Base-by-base conservation (phyloP, 2,888 invertebrate species). In the Ichneumon xanthorius region DNA sequence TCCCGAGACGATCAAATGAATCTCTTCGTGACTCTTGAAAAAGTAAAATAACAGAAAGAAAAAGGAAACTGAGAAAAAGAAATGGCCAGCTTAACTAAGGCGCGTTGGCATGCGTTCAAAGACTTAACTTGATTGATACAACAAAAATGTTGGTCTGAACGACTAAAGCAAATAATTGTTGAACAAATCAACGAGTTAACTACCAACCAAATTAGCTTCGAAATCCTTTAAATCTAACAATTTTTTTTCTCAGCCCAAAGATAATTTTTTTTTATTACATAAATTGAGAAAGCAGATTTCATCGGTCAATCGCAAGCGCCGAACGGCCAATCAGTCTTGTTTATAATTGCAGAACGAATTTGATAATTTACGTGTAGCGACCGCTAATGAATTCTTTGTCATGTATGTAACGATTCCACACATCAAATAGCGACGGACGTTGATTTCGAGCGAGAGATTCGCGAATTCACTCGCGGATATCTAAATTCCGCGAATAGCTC, bases 391-490 rank as follows among this genome's bases (percentile, higher is more conserved):
- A 82, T 68, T 30, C 73, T 78, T 61, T 33, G 68, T 75, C 33
- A 5, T 45, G 45, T 30, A 55, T 16, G 33, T 55, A 53, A 58
- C n/a, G n/a, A n/a, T 48, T 14, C 26, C 30, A n/a, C 63, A 33
- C 30, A 63, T 33, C 63, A 16, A 63, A 30, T 4, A 16, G 0
- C 16, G 33, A 4, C 11, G 6, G 33, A 63, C 14, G 63, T n/a
- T 37, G 9, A 37, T 65, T 80, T 72, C 26, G 40, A 22, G 40
- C 63, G 53, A 63, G 61, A 70, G 71, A 76, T 84, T 83, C 75
- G 80, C 68, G 61, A 53, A 53, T 81, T 45, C 33, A 77, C 77
- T 80, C 19, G 72, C 33, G 22, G 72, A 14, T 67, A 33, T 48
- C 7, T n/a, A 30, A 71, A 80, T 71, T 40, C 40, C 45, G 50